A percentile compares a stretch with the other conserved stretches of the same genome.
Conservation (phyloP, 2,797 vertebrate species). For the Paramormyrops hopkinsi region DNA sequence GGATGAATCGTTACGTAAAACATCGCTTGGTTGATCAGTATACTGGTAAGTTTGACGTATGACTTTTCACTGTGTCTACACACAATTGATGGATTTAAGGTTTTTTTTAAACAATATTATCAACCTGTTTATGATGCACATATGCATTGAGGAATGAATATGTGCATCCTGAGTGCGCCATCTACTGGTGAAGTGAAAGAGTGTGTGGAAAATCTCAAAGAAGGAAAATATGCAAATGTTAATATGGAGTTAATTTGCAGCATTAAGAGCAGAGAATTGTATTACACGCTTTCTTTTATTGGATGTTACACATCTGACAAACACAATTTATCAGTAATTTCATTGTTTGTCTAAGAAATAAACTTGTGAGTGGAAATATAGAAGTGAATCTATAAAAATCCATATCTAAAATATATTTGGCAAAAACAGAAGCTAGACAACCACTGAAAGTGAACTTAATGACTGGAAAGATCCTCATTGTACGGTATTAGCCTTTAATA, state of each 20-base stretch:
- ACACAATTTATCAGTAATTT: neutral
- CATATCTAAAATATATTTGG: neutral
- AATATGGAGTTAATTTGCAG: neutral
- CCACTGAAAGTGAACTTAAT: neutral
- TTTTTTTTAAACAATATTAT: neutral
- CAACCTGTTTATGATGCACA: neutral
- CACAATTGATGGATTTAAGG: neutral
- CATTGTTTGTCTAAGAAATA: neutral
- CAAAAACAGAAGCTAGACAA: neutral
- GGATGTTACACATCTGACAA: slow-evolving; percentile 3
- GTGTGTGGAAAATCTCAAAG: neutral
- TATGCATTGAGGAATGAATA: neutral
- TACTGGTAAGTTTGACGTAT: neutral
- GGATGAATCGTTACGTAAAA: neutral
- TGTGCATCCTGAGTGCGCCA: slow-evolving; percentile 7
- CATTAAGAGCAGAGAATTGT: neutral
- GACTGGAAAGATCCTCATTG: neutral
- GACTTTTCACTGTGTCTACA: neutral
- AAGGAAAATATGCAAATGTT: neutral
- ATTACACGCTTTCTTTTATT: neutral
- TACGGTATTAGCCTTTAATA: neutral
- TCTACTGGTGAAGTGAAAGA: slow-evolving; percentile 8
- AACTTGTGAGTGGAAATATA: neutral
- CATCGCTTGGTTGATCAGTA: neutral
- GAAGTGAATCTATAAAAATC: neutral